Evolutionary conservation across 1,140 invertebrate genomes (phyloP).

Genomic region (Oedothorax gibbosus): DNA sequence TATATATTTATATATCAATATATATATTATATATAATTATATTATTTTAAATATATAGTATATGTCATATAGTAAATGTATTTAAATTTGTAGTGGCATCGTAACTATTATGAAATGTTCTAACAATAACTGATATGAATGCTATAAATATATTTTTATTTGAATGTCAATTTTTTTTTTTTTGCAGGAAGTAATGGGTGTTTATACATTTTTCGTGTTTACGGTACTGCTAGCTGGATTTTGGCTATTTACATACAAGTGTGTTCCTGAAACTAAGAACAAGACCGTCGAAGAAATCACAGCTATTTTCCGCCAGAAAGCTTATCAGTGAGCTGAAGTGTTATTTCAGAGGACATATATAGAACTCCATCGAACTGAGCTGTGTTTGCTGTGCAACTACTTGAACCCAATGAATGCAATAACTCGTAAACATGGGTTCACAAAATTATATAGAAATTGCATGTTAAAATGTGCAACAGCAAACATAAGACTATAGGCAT

Average conservation of each 20-base stretch:
- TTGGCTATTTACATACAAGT: conserved; percentile 71
- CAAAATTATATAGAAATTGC: conserved; percentile 4
- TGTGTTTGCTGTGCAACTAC: conserved; percentile 15
- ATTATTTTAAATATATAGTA: too few relatives aligned
- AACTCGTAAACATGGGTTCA: conserved; percentile 15
- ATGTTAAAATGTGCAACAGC: conserved; percentile 13
- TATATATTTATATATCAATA: too few relatives aligned
- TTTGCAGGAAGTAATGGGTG: conserved; percentile 64
- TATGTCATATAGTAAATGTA: too few relatives aligned
- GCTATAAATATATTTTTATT: background rate
- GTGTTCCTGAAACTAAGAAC: conserved; percentile 74
- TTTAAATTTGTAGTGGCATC: too few relatives aligned
- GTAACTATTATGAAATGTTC: too few relatives aligned
- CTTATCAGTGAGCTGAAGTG: conserved; percentile 62
- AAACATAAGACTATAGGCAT: conserved; percentile 19
- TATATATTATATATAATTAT: too few relatives aligned
- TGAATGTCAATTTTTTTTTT: conserved; percentile 13
- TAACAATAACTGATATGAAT: too few relatives aligned
- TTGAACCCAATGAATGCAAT: background rate
- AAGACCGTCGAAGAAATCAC: conserved; percentile 71
- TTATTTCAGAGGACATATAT: background rate
- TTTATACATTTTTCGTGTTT: conserved; percentile 73
- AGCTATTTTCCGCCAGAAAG: conserved; percentile 65
- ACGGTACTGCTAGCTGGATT: conserved; percentile 69
- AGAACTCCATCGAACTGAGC: conserved; percentile 1